Evolutionary conservation across 1,140 invertebrate species (phyloP).

Genomic region (Euborellia annulipes): DNA sequence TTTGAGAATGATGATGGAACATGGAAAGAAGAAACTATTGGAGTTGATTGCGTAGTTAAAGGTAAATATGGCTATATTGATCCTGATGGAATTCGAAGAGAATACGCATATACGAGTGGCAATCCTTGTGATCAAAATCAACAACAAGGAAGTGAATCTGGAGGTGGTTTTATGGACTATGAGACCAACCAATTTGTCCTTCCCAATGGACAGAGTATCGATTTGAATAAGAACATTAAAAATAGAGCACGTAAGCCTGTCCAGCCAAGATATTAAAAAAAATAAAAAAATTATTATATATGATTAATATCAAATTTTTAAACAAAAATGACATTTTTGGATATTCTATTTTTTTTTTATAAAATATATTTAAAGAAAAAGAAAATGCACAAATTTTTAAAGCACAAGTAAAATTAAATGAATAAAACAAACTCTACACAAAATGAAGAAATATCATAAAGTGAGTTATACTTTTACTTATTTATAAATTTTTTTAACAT

Average conservation of each 20-base stretch:
- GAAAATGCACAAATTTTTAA: too few relatives aligned
- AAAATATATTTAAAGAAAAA: too few relatives aligned
- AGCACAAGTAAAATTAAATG: too few relatives aligned
- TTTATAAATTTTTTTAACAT: too few relatives aligned
- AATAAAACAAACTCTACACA: too few relatives aligned
- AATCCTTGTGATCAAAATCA: slow-evolving; percentile 47
- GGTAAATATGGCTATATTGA: slow-evolving; percentile 72
- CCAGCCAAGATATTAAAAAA: too few relatives aligned
- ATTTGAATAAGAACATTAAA: slow-evolving; percentile 48
- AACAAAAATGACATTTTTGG: too few relatives aligned
- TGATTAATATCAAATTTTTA: too few relatives aligned
- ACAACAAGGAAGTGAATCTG: slow-evolving; percentile 33
- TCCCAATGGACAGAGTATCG: slow-evolving; percentile 49
- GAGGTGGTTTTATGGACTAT: slow-evolving; percentile 48
- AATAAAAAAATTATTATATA: too few relatives aligned
- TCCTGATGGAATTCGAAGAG: slow-evolving; percentile 55
- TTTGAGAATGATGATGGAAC: slow-evolving; percentile 67
- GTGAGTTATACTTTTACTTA: too few relatives aligned
- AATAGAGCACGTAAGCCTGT: slow-evolving; percentile 45
- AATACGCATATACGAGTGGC: slow-evolving; percentile 52
- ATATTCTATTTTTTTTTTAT: too few relatives aligned
- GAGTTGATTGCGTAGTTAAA: slow-evolving; percentile 58
- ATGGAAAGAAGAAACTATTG: slow-evolving; percentile 68
- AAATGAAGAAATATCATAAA: too few relatives aligned
- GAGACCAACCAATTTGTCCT: slow-evolving; percentile 50